Base-by-base conservation (phyloP, 2,888 invertebrate genomes). In the Pseudoips prasinana region DNA sequence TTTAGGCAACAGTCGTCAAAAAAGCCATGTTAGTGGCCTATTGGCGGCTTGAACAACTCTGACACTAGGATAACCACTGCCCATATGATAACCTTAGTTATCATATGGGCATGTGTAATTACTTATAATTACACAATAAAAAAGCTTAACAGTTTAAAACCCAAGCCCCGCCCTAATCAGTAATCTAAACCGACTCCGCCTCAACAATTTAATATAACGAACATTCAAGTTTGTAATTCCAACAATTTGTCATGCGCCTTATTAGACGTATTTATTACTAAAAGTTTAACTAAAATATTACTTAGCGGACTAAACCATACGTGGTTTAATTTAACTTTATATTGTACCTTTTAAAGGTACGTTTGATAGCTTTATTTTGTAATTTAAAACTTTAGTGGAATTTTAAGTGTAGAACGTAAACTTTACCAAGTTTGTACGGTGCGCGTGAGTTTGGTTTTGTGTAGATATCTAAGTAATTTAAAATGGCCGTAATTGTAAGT, bases 191-290 rank as follows among this genome's bases (percentile, higher is more conserved):
- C 46, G 14, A 14, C 14, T 14, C 52, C 53, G 50, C 39, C 43
- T 37, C 35, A 33, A 29, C 26, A 45, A 54, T 65, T 71, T 49
- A 68, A 64, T 74, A 77, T 76, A 70, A 14, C 14, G 3, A 14
- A 14, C 64, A 62, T 72, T 58, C 58, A 51, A 48, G 46, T 55
- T 30, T 61, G 53, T 46, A 65, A 75, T 74, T 70, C 70, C 43
- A 51, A 64, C 75, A 72, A 81, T 80, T 80, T 79, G 78, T 79
- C 77, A 45, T 40, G 46, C 47, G 33, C 64, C 64, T 57, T 70
- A 63, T 64, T 62, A 59, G 52, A 62, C 34, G 46, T 58, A 77
- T 78, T 77, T 78, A 80, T 75, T 49, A 49, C 54, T 39, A 38
- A 14, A 14, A 5, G 2, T 5, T 14, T 14, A 14, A 49, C 54